phyloP scores from a whole-genome alignment of 2,797 vertebrate genomes.

The Hyperoplus lanceolatus region DNA sequence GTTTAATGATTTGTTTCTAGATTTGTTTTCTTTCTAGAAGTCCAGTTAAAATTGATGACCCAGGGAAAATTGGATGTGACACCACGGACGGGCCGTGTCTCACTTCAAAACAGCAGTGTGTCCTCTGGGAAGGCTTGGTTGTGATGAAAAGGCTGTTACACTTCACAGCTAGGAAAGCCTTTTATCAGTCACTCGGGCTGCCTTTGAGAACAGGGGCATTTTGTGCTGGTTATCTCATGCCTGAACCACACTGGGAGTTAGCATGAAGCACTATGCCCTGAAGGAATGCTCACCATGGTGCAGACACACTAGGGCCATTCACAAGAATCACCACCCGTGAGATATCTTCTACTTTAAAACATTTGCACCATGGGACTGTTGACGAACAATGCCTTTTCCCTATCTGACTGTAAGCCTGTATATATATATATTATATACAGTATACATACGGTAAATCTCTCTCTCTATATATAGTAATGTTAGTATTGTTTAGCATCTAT shows the following conservation, averaged over 20 bases:
- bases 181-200: constrained; percentile 81
- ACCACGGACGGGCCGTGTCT: constrained; percentile 62
- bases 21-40: background rate
- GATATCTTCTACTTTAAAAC: constrained; percentile 36
- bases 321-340: constrained; percentile 14
- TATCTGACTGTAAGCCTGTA: too few species aligned
- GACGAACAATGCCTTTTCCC: background rate
- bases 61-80: constrained; percentile 76
- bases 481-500: too few species aligned
- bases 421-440: too few species aligned
- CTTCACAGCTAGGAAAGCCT: constrained; percentile 83
- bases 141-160: constrained; percentile 71
- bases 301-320: constrained; percentile 14
- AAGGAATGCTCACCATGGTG: constrained; percentile 17
- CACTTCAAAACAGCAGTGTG: constrained; percentile 70
- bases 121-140: constrained; percentile 70
- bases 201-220: constrained; percentile 72
- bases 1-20: constrained; percentile 28
- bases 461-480: background rate
- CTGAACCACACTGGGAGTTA: constrained; percentile 59
- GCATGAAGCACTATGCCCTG: constrained; percentile 21
- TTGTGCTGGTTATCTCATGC: constrained; percentile 56
- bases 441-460: background rate
- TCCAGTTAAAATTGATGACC: constrained; percentile 59
- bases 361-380: background rate